These are phyloP conservation scores for Odontothrips loti DNA, from an alignment of 2,888 invertebrate species.

Conservation along the genomic window DNA sequence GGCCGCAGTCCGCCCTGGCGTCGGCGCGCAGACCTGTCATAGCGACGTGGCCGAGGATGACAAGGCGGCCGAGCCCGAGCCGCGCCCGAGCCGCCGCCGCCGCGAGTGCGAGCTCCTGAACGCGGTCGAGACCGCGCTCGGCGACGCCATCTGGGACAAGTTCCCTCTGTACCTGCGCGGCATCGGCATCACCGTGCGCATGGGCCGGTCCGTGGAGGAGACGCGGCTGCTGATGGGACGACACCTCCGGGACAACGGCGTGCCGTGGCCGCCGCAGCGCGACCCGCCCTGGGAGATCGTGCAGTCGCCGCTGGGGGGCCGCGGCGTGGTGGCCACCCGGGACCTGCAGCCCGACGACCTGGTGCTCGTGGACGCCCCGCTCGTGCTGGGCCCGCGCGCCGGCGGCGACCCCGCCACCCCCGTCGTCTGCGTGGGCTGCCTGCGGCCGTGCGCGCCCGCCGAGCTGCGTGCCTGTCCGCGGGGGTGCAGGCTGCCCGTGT, in stretches of 20 bases:
- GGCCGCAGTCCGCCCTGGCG: neutral
- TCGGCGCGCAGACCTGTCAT: neutral
- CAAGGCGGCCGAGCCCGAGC: neutral
- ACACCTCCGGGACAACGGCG: neutral
- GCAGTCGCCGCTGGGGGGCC: slow-evolving; percentile 60
- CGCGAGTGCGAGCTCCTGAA: neutral
- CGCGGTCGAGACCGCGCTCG: slow-evolving; percentile 1
- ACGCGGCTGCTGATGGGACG: neutral
- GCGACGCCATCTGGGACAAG: neutral
- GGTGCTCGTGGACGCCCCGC: slow-evolving; percentile 65
- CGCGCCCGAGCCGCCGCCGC: neutral
- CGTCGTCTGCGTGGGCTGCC: slow-evolving; percentile 60
- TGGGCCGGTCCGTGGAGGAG: slow-evolving; percentile 14
- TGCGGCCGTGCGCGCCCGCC: slow-evolving; percentile 32
- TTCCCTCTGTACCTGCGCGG: slow-evolving; percentile 12
- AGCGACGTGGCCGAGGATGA: neutral
- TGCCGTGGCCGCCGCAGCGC: neutral
- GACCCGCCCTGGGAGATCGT: slow-evolving; percentile 11
- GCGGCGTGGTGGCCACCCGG: slow-evolving; percentile 65
- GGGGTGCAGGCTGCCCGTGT: slow-evolving; percentile 66
- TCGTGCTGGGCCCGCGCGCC: slow-evolving; percentile 57
- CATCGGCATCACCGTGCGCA: slow-evolving; percentile 1
- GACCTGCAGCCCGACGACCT: slow-evolving; percentile 64
- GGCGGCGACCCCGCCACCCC: slow-evolving; percentile 52
- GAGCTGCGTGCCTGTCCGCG: slow-evolving; percentile 53